These are phyloP conservation scores for Copidosoma floridanum DNA, from an alignment of 1,140 invertebrate species.

Conservation along the genomic window DNA sequence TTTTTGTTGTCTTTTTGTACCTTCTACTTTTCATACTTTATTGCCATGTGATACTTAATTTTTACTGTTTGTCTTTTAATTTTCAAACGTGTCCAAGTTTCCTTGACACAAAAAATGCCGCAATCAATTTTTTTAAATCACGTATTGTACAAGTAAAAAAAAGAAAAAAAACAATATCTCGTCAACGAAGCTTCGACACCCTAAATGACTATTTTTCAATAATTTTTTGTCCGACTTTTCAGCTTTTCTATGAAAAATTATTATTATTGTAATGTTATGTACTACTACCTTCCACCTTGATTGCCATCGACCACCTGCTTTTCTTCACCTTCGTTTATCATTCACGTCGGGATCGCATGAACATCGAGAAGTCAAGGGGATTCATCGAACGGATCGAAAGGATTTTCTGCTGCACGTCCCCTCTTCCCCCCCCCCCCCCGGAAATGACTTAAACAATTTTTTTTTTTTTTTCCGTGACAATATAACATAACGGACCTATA, in stretches of 20 bases:
- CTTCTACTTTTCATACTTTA: slow-evolving; percentile 23
- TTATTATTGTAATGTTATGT: slow-evolving; percentile 6
- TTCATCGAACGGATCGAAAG: slow-evolving; percentile 16
- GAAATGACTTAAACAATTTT: neutral
- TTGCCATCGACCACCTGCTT: slow-evolving; percentile 7
- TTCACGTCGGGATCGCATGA: slow-evolving; percentile 1
- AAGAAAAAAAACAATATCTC: neutral
- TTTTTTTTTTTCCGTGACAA: neutral
- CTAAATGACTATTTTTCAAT: slow-evolving; percentile 6
- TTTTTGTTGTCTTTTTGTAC: slow-evolving; percentile 32
- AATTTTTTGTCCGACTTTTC: slow-evolving; percentile 22
- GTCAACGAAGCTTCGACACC: slow-evolving; percentile 8
- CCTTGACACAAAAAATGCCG: neutral
- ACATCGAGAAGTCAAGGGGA: slow-evolving; percentile 7
- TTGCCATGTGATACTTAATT: no score
- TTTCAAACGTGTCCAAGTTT: slow-evolving; percentile 9
- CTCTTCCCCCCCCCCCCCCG: no score
- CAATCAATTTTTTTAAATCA: neutral
- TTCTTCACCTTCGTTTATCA: slow-evolving; percentile 16
- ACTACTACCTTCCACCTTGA: no score
- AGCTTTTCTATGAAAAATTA: slow-evolving; percentile 9
- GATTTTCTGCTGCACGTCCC: no score
- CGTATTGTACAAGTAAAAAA: neutral
- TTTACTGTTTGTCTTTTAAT: neutral
- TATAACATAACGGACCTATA: slow-evolving; percentile 18